phyloP scores from a whole-genome alignment of 2,797 vertebrate genomes.

The Chrosomus eos region DNA sequence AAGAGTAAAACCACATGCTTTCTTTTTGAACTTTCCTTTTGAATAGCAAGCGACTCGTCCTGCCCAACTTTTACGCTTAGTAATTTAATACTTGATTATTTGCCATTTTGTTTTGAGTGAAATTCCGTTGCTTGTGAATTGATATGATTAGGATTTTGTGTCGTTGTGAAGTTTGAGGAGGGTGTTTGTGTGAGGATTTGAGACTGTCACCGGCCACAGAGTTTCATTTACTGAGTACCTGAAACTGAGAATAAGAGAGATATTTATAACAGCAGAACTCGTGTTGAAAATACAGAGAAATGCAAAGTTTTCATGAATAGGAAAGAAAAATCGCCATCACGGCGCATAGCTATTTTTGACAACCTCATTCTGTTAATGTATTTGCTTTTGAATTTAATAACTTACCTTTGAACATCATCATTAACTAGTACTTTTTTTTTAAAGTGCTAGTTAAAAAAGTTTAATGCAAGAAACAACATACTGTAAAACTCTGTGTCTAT shows the following conservation, averaged over 20 bases:
- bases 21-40: not conserved
- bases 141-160: not conserved
- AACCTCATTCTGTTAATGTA: not conserved
- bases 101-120: not conserved
- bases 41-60: not conserved
- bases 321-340: constrained; percentile 50
- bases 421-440: too few relatives aligned
- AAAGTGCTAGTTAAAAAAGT: too few relatives aligned
- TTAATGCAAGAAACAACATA: not conserved
- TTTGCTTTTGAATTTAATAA: not conserved
- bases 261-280: constrained; percentile 68
- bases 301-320: constrained; percentile 70
- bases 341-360: not conserved
- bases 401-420: not conserved
- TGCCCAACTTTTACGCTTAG: not conserved
- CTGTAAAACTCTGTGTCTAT: not conserved
- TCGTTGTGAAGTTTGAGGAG: not conserved
- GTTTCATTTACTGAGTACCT: constrained; percentile 76
- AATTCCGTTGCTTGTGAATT: not conserved
- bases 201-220: constrained; percentile 49
- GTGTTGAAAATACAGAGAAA: constrained; percentile 70
- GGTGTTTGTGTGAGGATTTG: not conserved
- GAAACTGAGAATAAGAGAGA: constrained; percentile 79
- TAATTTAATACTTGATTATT: not conserved
- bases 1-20: constrained; percentile 1